Base-by-base conservation (phyloP, 2,113 vertebrate species). In the Capreolus pygargus region DNA sequence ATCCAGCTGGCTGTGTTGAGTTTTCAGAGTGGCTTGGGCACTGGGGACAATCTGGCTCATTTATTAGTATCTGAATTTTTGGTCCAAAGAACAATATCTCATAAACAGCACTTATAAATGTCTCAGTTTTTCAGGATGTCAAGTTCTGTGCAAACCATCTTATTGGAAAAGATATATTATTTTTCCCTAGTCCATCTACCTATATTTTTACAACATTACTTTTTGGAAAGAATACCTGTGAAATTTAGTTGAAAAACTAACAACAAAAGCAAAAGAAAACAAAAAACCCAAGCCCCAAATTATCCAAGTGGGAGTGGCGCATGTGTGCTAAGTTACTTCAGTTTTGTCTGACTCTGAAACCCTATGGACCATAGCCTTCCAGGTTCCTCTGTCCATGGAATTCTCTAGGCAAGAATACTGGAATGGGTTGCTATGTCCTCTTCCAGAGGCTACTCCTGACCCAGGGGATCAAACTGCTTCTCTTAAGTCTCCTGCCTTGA, bases 31-130 rank as follows among this genome's bases (percentile, higher is more conserved):
- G 13, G 70, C 74, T 67, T 55, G 55, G 55, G 36, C 89, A 93
- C 50, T 93, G 16, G 93, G 61, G 64, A 97, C 55, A 95, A 91
- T 74, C 81, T 94, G 79, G 27, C 39, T 97, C 57, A 87, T 94
- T 97, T 96, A 89, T 54, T 91, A 88, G 50, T 27, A 67, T 76
- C 94, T 96, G 96, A 96, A 21, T 85, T 88, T 55, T 83, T 84
- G 25, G 91, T 25, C 28, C 79, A 86, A 97, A 93, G 36, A 91
- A 86, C 70, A 95, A 95, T 94, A 83, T 95, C 43, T 97, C 76
- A 92, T 82, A 83, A 36, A 85, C 2, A 93, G 2, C 70, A 33
- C 0, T 97, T 97, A 94, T 16, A 92, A 84, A 96, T 28, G 0
- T 0, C 47, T 95, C n/a, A 60, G 9, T 91, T 57, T 92, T 76